Conservation (phyloP, 2,888 invertebrate species). For the Callosobruchus maculatus region DNA sequence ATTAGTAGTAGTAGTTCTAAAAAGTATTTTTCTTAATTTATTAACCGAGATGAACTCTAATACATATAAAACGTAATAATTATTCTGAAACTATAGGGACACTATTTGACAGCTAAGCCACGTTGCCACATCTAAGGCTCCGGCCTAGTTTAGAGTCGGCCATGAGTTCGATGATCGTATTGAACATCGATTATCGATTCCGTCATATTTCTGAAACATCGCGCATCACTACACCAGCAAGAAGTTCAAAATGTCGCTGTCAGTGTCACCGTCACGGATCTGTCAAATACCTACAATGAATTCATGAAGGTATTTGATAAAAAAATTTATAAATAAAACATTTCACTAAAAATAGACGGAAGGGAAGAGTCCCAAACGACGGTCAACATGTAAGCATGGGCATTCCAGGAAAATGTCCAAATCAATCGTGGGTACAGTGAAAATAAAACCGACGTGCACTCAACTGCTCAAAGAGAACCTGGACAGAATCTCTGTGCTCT, state of each 20-base stretch:
- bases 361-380: neutral
- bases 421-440: conserved; percentile 42
- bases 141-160: too few relatives aligned
- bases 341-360: neutral
- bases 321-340: neutral
- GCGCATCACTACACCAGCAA: neutral
- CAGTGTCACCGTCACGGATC: neutral
- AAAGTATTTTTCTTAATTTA: too few relatives aligned
- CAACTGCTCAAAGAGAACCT: conserved; percentile 42
- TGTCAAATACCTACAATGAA: neutral
- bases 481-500: conserved; percentile 45
- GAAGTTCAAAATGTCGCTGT: too few relatives aligned
- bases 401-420: conserved; percentile 39
- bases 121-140: too few relatives aligned
- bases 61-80: too few relatives aligned
- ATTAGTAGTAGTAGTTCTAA: too few relatives aligned
- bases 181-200: too few relatives aligned
- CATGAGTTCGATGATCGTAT: too few relatives aligned
- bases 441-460: conserved; percentile 43
- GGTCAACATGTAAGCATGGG: conserved; percentile 32
- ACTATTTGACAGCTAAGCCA: too few relatives aligned
- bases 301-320: neutral
- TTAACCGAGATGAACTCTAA: too few relatives aligned
- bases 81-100: too few relatives aligned
- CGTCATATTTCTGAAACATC: neutral